phyloP scores from a whole-genome alignment of 2,888 invertebrate genomes.

The Sphaerophoria rueppellii region DNA sequence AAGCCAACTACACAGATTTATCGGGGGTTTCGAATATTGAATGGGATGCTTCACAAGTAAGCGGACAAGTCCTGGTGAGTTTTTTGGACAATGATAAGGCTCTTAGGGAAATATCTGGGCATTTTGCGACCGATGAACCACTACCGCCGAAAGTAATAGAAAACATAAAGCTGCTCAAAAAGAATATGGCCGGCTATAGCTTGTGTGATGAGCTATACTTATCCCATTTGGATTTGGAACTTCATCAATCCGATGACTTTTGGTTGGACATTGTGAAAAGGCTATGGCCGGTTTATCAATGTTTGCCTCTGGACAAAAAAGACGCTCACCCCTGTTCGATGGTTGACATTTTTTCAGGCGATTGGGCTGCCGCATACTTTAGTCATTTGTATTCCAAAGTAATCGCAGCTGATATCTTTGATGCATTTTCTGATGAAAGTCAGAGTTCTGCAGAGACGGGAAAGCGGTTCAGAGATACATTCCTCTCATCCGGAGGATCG shows the following conservation, averaged over 20 bases:
- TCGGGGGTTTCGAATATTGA: slow-evolving; percentile 94
- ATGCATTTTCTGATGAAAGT: slow-evolving; percentile 86
- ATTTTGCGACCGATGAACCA: slow-evolving; percentile 88
- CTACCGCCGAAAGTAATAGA: slow-evolving; percentile 87
- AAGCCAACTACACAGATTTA: slow-evolving; percentile 91
- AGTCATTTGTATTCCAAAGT: slow-evolving; percentile 93
- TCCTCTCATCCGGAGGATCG: slow-evolving; percentile 91
- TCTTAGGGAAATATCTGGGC: slow-evolving; percentile 87
- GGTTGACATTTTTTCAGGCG: slow-evolving; percentile 90
- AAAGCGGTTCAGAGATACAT: slow-evolving; percentile 90
- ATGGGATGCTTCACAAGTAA: slow-evolving; percentile 95
- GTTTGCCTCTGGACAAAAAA: slow-evolving; percentile 88
- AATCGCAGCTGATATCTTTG: slow-evolving; percentile 94
- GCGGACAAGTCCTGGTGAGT: slow-evolving; percentile 91
- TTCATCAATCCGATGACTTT: slow-evolving; percentile 89
- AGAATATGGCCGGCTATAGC: slow-evolving; percentile 90
- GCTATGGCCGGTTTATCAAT: slow-evolving; percentile 91
- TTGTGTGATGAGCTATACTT: slow-evolving; percentile 92
- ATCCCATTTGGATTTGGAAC: slow-evolving; percentile 91
- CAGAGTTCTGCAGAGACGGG: slow-evolving; percentile 84
- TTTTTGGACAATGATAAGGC: slow-evolving; percentile 88
- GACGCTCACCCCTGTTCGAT: slow-evolving; percentile 95
- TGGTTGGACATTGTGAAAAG: slow-evolving; percentile 92
- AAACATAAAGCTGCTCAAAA: slow-evolving; percentile 85
- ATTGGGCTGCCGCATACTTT: slow-evolving; percentile 94